Evolutionary conservation across 2,797 vertebrate genomes (phyloP), one percentile per base, ranked within the genome.

Genomic region (Calcarius lapponicus): DNA sequence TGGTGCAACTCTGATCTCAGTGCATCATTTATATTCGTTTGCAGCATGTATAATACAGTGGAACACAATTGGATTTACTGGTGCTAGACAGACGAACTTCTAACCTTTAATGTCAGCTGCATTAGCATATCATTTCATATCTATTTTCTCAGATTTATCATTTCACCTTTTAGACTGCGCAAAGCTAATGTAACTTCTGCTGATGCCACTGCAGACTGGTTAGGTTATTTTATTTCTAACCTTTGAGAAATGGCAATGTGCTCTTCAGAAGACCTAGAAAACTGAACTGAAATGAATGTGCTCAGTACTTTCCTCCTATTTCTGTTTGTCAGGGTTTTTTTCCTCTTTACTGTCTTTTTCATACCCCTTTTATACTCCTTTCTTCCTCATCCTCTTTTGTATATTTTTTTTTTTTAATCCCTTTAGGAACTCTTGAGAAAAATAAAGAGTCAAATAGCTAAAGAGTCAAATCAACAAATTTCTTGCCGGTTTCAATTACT

Each of bases 81-180:
- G 94, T 86, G 80, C 95, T 93, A 96, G 94, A 93, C 90, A 94
- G 94, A 88, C 3, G 32, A 94, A 96, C 93, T 93, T 66, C 80
- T 95, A 96, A 95, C 96, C 96, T 95, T 96, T 96, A 95, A 96
- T 95, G 96, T 95, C 96, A 95, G 88, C 43, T 83, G 79, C 86
- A 96, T 97, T 97, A 96, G 95, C 96, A 96, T 96, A 96, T 93
- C 93, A 97, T 97, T 96, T 96, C 92, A 86, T 95, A 94, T 95
- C 94, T 96, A 93, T 96, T 96, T 96, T 93, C 96, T 95, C 81
- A 94, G 94, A 96, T 97, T 97, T 96, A 96, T 95, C 93, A 96
- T 97, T 95, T 95, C 96, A 96, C 96, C 95, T 96, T 96, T 96
- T 80, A 82, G 80, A 95, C 90, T 78, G 94, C 91, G 92, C 90